Conservation (phyloP, 2,888 invertebrate species). For the Cynaeus angustus region DNA sequence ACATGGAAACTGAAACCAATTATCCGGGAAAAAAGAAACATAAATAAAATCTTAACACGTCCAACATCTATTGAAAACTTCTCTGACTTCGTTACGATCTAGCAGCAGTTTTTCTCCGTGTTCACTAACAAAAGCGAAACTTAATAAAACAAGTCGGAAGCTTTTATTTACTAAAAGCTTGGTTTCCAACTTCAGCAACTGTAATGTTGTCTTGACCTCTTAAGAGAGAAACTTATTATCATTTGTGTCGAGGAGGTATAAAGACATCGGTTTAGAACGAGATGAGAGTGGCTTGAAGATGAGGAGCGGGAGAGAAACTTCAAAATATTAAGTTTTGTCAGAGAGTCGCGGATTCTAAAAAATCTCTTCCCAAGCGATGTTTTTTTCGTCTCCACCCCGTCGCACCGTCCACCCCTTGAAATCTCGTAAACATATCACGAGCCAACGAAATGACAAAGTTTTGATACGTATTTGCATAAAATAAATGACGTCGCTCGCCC, state of each 20-base stretch:
- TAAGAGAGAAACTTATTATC: conserved; percentile 7
- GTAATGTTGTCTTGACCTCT: conserved; percentile 18
- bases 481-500: conserved; percentile 72
- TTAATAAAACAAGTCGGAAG: conserved; percentile 54
- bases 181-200: conserved; percentile 8
- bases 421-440: conserved; percentile 34
- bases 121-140: conserved; percentile 53
- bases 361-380: no score
- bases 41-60: conserved; percentile 36
- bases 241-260: conserved; percentile 1
- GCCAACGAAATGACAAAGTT: conserved; percentile 60
- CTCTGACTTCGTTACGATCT: conserved; percentile 42
- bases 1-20: conserved; percentile 16
- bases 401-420: background rate
- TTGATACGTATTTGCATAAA: conserved; percentile 73
- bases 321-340: no score
- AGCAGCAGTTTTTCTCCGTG: conserved; percentile 19
- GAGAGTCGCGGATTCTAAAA: no score
- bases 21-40: background rate
- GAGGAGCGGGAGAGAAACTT: no score
- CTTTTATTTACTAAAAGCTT: conserved; percentile 45
- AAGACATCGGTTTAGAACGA: background rate
- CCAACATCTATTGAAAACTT: conserved; percentile 35
- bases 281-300: no score
- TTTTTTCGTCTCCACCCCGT: no score